phyloP scores from a whole-genome alignment of 2,888 invertebrate species.

The Parthenolecanium corni region DNA sequence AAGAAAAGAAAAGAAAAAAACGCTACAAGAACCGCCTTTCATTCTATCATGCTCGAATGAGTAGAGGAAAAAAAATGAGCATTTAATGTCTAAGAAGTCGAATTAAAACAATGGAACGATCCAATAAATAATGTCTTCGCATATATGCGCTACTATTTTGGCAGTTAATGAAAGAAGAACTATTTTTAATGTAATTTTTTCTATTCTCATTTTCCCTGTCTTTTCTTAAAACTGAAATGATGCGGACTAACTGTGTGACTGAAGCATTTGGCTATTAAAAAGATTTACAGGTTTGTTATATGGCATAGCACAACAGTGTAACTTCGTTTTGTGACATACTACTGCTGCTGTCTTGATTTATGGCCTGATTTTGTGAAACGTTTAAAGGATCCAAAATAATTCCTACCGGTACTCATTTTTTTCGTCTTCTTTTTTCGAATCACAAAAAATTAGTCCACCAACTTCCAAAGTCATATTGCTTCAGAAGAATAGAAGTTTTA shows the following conservation, averaged over 20 bases:
- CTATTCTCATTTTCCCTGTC: too few species aligned
- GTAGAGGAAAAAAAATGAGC: conserved; percentile 13
- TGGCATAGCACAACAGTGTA: conserved; percentile 23
- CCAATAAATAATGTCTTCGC: conserved; percentile 21
- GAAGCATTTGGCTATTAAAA: conserved; percentile 25
- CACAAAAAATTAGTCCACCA: neutral
- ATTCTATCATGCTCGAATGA: too few species aligned
- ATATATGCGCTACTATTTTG: conserved; percentile 15
- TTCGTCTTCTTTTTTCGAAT: conserved; percentile 6
- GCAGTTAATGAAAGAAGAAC: conserved; percentile 27
- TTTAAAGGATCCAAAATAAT: conserved; percentile 15
- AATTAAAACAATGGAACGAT: conserved; percentile 25
- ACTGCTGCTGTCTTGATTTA: conserved; percentile 23
- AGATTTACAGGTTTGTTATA: conserved; percentile 27
- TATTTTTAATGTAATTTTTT: conserved; percentile 24
- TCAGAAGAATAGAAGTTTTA: too few species aligned
- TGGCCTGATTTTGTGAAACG: conserved; percentile 4
- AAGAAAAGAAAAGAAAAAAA: too few species aligned
- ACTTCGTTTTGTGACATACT: conserved; percentile 18
- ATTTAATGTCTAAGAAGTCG: conserved; percentile 10
- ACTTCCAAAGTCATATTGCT: neutral
- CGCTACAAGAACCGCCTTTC: too few species aligned
- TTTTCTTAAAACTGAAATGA: conserved; percentile 16
- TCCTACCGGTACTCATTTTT: neutral
- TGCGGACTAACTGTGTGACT: conserved; percentile 19